phyloP scores from a whole-genome alignment of 2,113 vertebrate species.

The Nyctibius bracteatus region DNA sequence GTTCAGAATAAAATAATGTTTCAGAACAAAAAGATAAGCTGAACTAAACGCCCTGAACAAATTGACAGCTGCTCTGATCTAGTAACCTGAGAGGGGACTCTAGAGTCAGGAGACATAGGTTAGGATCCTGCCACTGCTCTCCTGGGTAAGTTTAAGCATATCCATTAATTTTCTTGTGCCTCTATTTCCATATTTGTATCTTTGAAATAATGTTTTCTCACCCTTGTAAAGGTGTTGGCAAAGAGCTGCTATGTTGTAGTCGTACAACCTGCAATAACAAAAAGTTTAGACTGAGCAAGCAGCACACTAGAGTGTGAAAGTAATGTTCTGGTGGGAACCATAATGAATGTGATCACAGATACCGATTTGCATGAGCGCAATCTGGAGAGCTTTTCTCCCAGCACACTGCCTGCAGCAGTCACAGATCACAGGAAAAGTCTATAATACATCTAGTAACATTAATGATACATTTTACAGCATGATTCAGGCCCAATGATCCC shows the following conservation, averaged over 20 bases:
- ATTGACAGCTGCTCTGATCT: background rate
- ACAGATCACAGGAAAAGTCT: constrained; percentile 14
- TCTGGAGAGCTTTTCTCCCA: constrained; percentile 50
- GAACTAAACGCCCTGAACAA: background rate
- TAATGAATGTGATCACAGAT: constrained; percentile 55
- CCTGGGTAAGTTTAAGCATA: background rate
- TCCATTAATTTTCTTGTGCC: background rate
- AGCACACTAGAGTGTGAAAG: constrained; percentile 48
- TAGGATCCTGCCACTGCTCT: background rate
- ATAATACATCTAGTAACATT: background rate
- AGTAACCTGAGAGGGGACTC: background rate
- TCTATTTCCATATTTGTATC: background rate
- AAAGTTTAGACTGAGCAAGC: constrained; percentile 54
- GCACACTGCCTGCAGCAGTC: constrained; percentile 37
- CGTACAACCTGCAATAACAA: constrained; percentile 48
- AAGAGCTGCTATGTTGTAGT: constrained; percentile 37
- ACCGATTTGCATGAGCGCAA: constrained; percentile 60
- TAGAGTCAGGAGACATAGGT: background rate
- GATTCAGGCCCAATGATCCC: background rate
- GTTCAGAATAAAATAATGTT: background rate
- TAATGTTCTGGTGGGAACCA: constrained; percentile 54
- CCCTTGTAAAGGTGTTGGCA: constrained; percentile 39
- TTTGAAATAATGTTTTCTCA: constrained; percentile 18
- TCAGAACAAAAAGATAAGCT: background rate
- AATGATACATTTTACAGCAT: background rate